Conservation (phyloP, 2,113 vertebrate species). For the Megalops atlanticus region DNA sequence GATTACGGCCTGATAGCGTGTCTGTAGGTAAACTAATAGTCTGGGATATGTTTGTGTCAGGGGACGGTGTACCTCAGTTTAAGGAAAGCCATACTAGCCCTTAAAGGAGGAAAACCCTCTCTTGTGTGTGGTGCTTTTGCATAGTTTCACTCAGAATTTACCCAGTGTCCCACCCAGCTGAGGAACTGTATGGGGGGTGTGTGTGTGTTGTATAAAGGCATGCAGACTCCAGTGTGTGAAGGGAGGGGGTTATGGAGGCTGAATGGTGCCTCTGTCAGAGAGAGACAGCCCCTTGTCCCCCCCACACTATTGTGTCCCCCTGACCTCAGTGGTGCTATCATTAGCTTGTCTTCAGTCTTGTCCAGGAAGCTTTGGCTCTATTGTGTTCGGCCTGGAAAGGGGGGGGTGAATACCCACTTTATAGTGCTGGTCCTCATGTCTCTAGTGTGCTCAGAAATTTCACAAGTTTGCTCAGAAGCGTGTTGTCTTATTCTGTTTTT, state of each 20-base stretch:
- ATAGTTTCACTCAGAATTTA: background rate
- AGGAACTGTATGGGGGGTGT: constrained; percentile 30
- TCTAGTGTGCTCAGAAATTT: background rate
- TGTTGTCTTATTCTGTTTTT: background rate
- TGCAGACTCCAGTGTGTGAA: constrained; percentile 44
- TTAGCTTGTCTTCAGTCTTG: constrained; percentile 2
- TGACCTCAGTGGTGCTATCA: constrained; percentile 8
- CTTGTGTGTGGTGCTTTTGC: background rate
- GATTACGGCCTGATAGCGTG: background rate
- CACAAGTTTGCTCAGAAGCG: background rate
- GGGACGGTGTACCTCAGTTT: background rate
- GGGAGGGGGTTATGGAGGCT: background rate
- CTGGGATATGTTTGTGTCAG: background rate
- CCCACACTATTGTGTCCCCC: constrained; percentile 12
- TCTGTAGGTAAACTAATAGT: background rate
- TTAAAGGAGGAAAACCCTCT: background rate
- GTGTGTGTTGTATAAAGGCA: constrained; percentile 44
- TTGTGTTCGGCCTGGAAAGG: background rate
- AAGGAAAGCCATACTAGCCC: background rate
- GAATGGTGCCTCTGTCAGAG: constrained; percentile 45
- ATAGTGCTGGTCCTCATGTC: background rate
- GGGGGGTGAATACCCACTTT: background rate
- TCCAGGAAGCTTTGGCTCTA: constrained; percentile 3
- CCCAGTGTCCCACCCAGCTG: background rate
- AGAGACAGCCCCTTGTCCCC: constrained; percentile 19